Evolutionary conservation across 2,888 invertebrate genomes (phyloP).

Genomic region (Syrphus vitripennis): DNA sequence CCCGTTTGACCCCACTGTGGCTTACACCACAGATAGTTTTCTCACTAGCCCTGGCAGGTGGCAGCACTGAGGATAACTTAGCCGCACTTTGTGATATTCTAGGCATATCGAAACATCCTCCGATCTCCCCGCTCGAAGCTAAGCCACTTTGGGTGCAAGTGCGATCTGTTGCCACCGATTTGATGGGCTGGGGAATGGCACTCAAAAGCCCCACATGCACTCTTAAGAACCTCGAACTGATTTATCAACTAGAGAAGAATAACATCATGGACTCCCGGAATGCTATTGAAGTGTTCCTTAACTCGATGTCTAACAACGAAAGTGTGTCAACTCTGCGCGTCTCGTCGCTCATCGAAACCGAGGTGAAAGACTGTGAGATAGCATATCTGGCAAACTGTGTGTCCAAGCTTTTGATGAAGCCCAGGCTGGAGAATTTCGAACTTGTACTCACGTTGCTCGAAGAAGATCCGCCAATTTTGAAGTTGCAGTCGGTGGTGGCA

Average conservation of each 20-base stretch:
- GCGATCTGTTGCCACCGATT: constrained; percentile 81
- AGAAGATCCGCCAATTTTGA: constrained; percentile 81
- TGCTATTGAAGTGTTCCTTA: constrained; percentile 82
- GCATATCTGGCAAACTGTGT: constrained; percentile 81
- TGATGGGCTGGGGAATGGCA: constrained; percentile 83
- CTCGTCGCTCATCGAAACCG: constrained; percentile 82
- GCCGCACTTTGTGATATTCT: constrained; percentile 82
- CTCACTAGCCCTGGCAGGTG: constrained; percentile 82
- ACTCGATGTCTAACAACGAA: constrained; percentile 82
- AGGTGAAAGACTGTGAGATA: constrained; percentile 82
- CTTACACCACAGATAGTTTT: constrained; percentile 82
- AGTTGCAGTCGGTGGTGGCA: constrained; percentile 82
- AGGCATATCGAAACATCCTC: constrained; percentile 81
- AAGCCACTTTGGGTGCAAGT: constrained; percentile 79
- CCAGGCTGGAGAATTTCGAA: constrained; percentile 82
- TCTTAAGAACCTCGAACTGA: constrained; percentile 82
- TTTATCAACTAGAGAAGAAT: constrained; percentile 82
- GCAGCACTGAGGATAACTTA: constrained; percentile 82
- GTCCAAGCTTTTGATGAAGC: constrained; percentile 81
- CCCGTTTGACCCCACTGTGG: constrained; percentile 82
- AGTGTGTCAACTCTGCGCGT: constrained; percentile 82
- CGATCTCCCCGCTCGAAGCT: constrained; percentile 78
- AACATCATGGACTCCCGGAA: constrained; percentile 76
- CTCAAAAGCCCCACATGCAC: constrained; percentile 81
- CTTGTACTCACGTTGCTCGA: constrained; percentile 83